Conservation (phyloP, 2,113 vertebrate species). For the Irena cyanogastra region DNA sequence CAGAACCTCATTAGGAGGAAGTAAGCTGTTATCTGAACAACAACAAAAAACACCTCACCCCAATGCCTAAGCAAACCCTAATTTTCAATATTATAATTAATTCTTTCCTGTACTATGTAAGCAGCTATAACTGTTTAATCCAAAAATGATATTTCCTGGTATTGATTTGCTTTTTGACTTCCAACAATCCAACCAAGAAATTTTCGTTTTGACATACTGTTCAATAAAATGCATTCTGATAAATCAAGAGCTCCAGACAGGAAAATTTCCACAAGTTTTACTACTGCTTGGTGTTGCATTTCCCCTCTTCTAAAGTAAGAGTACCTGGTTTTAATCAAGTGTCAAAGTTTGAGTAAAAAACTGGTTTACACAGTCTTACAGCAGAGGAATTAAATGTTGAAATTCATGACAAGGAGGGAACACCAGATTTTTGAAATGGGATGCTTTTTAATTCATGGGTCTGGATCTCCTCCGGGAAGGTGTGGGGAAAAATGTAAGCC, state of each 20-base stretch:
- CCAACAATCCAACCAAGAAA: not conserved
- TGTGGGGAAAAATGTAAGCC: not conserved
- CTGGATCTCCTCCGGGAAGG: not conserved
- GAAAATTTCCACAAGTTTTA: not conserved
- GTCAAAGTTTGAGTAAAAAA: not conserved
- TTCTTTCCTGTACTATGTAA: not conserved
- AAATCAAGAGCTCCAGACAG: not conserved
- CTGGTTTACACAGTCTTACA: not conserved
- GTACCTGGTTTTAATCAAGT: not conserved
- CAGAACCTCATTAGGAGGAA: not conserved
- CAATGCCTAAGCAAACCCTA: not conserved
- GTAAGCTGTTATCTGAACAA: not conserved
- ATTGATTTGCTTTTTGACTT: not conserved
- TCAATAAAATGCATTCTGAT: not conserved
- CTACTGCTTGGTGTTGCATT: not conserved
- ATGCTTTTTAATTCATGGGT: not conserved
- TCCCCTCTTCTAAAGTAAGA: not conserved
- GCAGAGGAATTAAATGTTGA: not conserved
- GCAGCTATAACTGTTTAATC: not conserved
- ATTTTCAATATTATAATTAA: not conserved
- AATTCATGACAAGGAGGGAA: not conserved
- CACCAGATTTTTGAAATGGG: not conserved
- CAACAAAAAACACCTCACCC: accelerated
- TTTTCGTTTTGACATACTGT: not conserved
- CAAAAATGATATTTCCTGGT: not conserved